These are phyloP conservation scores for Phalloptychus januarius DNA, from an alignment of 2,797 vertebrate species.

Conservation along the genomic window DNA sequence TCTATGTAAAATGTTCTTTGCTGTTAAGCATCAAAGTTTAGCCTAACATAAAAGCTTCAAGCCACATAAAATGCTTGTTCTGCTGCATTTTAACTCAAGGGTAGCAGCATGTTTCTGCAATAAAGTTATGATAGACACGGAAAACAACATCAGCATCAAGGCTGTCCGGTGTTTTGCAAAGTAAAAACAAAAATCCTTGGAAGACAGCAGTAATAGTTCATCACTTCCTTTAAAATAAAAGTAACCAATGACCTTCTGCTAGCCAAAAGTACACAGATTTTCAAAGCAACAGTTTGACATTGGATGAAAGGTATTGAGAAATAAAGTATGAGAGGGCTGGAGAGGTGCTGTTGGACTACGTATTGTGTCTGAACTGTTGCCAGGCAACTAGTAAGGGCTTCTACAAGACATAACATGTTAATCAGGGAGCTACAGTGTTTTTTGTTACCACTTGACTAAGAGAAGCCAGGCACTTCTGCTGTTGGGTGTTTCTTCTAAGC, in stretches of 20 bases:
- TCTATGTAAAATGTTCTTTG: neutral
- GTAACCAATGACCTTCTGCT: slow-evolving; percentile 3
- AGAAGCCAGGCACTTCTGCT: neutral
- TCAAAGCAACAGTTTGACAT: slow-evolving; percentile 15
- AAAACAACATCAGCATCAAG: neutral
- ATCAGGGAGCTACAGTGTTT: slow-evolving; percentile 4
- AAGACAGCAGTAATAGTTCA: neutral
- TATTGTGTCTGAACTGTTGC: slow-evolving; percentile 14
- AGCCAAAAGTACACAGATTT: neutral
- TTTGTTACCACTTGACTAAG: slow-evolving; percentile 5
- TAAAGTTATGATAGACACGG: neutral
- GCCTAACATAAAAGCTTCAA: too few relatives aligned
- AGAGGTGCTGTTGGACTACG: neutral
- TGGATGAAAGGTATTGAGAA: neutral
- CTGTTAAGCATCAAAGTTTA: neutral
- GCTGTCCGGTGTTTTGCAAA: neutral
- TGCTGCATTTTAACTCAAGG: neutral
- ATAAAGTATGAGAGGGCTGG: neutral
- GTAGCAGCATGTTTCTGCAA: neutral
- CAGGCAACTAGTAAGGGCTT: slow-evolving; percentile 16
- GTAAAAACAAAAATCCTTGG: neutral
- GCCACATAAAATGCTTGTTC: neutral
- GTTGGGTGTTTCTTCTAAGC: neutral
- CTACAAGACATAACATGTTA: neutral
- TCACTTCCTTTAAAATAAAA: slow-evolving; percentile 1